Conservation (phyloP, 2,113 vertebrate species). For the Fulmarus glacialis region DNA sequence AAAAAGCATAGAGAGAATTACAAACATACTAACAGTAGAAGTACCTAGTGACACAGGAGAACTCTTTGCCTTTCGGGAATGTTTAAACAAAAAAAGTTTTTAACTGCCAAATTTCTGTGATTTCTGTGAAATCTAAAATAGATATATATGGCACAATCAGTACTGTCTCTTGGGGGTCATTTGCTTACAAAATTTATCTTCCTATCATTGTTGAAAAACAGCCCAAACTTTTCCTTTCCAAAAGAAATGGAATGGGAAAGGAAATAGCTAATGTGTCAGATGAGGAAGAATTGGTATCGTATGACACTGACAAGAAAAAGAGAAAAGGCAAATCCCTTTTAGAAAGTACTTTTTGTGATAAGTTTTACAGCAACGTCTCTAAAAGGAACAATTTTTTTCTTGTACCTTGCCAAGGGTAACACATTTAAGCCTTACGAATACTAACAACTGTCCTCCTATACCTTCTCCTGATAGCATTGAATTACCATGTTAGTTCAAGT, state of each 20-base stretch:
- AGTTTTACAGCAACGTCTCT: not conserved
- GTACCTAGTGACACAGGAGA: not conserved
- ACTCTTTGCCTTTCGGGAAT: not conserved
- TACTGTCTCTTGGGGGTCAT: not conserved
- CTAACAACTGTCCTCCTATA: not conserved
- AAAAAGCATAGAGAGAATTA: not conserved
- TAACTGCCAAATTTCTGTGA: not conserved
- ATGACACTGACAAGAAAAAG: not conserved
- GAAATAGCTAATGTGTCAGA: constrained; percentile 1
- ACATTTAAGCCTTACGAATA: not conserved
- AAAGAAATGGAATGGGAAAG: constrained; percentile 7
- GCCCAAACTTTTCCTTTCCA: not conserved
- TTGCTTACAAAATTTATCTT: constrained; percentile 19
- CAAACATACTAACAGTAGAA: not conserved
- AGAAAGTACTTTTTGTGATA: not conserved
- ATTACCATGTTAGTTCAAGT: not conserved
- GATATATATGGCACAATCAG: not conserved
- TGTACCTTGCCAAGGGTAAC: not conserved
- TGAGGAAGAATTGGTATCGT: not conserved
- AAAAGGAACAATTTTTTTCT: not conserved
- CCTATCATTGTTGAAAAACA: not conserved
- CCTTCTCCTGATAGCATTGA: not conserved
- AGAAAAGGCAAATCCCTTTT: not conserved
- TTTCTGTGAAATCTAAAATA: not conserved
- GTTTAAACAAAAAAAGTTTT: not conserved